A percentile compares a stretch with the other conserved stretches of the same genome.
phyloP scores from a whole-genome alignment of 1,140 invertebrate genomes.

The Lordiphosa collinella region DNA sequence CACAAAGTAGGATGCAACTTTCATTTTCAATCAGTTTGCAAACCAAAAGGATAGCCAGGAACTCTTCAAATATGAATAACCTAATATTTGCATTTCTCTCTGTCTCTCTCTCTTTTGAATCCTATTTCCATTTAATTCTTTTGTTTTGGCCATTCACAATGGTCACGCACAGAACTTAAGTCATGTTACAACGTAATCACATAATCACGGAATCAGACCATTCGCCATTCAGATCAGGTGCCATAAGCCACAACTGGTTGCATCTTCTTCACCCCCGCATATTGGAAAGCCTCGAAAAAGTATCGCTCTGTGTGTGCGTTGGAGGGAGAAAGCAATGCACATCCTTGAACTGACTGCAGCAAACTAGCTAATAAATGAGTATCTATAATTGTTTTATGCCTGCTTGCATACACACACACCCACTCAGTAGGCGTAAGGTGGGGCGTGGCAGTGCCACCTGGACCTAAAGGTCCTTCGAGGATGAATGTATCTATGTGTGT shows the following conservation, averaged over 20 bases:
- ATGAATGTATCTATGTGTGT: neutral
- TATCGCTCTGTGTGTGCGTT: neutral
- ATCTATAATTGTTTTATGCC: constrained; percentile 28
- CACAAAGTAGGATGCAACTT: no score
- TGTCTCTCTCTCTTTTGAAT: no score
- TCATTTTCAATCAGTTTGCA: no score
- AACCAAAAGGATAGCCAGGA: no score
- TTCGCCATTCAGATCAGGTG: neutral
- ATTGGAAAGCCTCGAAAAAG: no score
- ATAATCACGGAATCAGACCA: constrained; percentile 5
- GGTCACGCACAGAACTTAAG: no score
- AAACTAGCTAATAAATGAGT: constrained; percentile 19
- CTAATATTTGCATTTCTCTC: no score
- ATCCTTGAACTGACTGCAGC: constrained; percentile 4
- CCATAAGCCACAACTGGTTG: neutral
- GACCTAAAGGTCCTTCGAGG: neutral
- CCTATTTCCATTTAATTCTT: no score
- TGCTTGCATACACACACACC: constrained; percentile 2
- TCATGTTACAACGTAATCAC: neutral
- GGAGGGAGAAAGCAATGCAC: constrained; percentile 1
- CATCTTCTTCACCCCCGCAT: neutral
- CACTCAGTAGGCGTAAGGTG: neutral
- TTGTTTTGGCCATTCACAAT: no score
- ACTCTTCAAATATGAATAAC: no score
- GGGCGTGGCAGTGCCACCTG: constrained; percentile 22